These are phyloP conservation scores for Mus musculus DNA, from an alignment of 2,113 vertebrate genomes.

Conservation along the genomic window GRCm39 chr5:10777001-10777500, in stretches of 20 bases:
- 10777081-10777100: not conserved
- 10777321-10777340: not conserved
- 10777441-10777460: not conserved
- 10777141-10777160: constrained; percentile 23
- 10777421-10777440: not conserved
- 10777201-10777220: not conserved
- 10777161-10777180: constrained; percentile 5
- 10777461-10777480: constrained; percentile 47
- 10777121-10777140: constrained; percentile 11
- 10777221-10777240: constrained; percentile 2
- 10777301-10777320: constrained; percentile 40
- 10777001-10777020: not conserved
- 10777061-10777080: not conserved
- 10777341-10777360: not conserved
- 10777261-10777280: constrained; percentile 48
- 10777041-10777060: not conserved
- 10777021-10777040: not conserved
- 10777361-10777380: not conserved
- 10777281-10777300: constrained; percentile 41
- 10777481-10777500: not conserved
- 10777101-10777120: not conserved
- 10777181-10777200: not conserved
- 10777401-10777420: not conserved
- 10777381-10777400: not conserved
- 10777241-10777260: not conserved